Percentiles rank a stretch among this genome's conserved stretches.
Evolutionary conservation across 2,888 invertebrate genomes (phyloP).

Genomic region (Catocala sponsa): DNA sequence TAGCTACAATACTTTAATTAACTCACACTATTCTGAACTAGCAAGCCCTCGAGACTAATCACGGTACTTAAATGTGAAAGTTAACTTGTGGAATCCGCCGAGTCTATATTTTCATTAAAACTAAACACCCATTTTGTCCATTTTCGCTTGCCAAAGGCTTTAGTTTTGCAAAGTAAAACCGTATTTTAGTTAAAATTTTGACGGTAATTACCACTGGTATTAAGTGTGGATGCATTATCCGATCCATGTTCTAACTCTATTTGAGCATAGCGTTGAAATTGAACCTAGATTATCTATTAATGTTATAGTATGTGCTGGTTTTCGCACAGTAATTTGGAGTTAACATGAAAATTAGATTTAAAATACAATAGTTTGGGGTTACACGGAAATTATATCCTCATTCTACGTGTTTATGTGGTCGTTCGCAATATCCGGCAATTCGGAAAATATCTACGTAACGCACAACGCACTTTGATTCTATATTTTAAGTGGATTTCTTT

Average conservation of each 20-base stretch:
- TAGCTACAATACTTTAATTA: neutral
- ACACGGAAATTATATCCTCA: too few relatives aligned
- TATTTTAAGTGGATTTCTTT: too few relatives aligned
- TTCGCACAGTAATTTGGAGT: too few relatives aligned
- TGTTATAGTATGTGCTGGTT: too few relatives aligned
- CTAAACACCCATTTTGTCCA: conserved; percentile 33
- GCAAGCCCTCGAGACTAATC: conserved; percentile 1
- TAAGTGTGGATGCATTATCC: conserved; percentile 27
- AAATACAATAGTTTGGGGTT: too few relatives aligned
- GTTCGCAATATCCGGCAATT: too few relatives aligned
- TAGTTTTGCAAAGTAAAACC: conserved; percentile 16
- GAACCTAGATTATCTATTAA: too few relatives aligned
- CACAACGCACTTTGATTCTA: too few relatives aligned
- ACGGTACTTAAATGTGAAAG: conserved; percentile 11
- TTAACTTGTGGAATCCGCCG: conserved; percentile 20
- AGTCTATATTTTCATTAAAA: conserved; percentile 42
- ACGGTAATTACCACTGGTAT: conserved; percentile 32
- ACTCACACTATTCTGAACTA: neutral
- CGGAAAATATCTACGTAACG: too few relatives aligned
- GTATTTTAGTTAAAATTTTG: conserved; percentile 31
- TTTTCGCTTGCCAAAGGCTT: conserved; percentile 12
- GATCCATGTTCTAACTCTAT: neutral
- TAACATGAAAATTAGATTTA: too few relatives aligned
- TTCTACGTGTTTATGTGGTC: too few relatives aligned
- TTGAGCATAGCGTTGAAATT: too few relatives aligned